Evolutionary conservation across 92 coral and sea anemone species (phyloP), one percentile per base, ranked within the genome.

Genomic region (Diadumene lineata): DNA sequence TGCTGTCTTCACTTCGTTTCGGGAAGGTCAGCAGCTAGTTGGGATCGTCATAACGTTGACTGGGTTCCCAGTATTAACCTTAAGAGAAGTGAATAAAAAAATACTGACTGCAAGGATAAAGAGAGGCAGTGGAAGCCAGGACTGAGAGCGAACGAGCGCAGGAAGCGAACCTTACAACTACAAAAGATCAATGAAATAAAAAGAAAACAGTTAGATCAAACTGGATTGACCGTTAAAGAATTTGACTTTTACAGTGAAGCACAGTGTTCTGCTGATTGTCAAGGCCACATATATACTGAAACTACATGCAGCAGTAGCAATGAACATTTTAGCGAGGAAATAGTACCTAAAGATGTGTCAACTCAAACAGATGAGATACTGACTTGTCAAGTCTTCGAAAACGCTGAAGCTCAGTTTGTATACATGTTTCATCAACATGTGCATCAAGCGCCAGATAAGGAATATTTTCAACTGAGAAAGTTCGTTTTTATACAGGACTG

Each of bases 101-200:
- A 34, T 50, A 50, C 56, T 70, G 68, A 62, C 34, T 33, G 17
- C 23, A 56, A 74, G 48, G 74, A 73, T 15, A 72, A 31, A 79
- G 43, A 60, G 73, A 57, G 48, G 66, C 64, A 46, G 66, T 53
- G 68, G 28, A 6, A 23, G 73, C 25, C 50, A 73, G 85, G 60
- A 69, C 85, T 64, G 80, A 73, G 29, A 81, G 81, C 73, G 74
- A 70, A 18, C n/a, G n/a, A n/a, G n/a, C n/a, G n/a, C n/a, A n/a
- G n/a, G n/a, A n/a, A n/a, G n/a, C n/a, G n/a, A n/a, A 44, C 65
- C 60, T 75, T 57, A 2, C 72, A 76, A 63, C 72, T 25, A n/a
- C 78, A 82, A 82, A 44, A 82, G 61, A 19, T 60, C 70, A 70
- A 75, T 57, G 85, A 79, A 22, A 28, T 68, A 44, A 75, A 82